Evolutionary conservation across 2,888 invertebrate species (phyloP).

Genomic region (Cerastis rubricosa): DNA sequence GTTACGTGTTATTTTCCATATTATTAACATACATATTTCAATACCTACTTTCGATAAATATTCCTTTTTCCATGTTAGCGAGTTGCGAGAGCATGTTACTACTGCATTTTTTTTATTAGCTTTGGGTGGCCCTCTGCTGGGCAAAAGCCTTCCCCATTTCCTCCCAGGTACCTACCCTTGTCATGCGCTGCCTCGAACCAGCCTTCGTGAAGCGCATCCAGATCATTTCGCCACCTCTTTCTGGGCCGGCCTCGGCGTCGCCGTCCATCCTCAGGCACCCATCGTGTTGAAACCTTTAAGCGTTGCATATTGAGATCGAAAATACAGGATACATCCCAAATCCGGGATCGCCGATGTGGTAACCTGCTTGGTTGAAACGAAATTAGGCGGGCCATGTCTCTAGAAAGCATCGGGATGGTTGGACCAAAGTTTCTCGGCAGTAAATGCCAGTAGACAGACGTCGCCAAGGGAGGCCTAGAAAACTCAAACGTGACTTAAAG

Average conservation of each 20-base stretch:
- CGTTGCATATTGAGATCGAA: not conserved
- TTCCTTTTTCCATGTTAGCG: not conserved
- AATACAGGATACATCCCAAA: not conserved
- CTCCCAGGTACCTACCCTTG: too few species aligned
- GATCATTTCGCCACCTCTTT: too few species aligned
- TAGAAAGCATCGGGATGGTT: not conserved
- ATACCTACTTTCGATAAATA: not conserved
- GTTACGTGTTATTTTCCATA: not conserved
- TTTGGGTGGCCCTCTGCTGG: too few species aligned
- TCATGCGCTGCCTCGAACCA: too few species aligned
- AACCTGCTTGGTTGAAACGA: not conserved
- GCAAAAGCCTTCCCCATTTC: too few species aligned
- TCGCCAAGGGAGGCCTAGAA: not conserved
- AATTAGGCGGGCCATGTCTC: not conserved
- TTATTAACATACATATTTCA: not conserved
- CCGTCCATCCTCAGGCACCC: too few species aligned
- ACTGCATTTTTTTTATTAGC: too few species aligned
- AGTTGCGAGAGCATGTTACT: too few species aligned
- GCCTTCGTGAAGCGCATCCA: too few species aligned
- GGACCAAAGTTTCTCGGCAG: not conserved
- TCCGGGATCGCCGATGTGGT: not conserved
- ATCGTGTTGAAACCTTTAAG: not conserved
- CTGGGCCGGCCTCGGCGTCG: too few species aligned
- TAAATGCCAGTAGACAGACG: not conserved
- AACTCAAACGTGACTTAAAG: not conserved